Evolutionary conservation across 2,113 vertebrate genomes (phyloP).

Genomic region (Chaenogobius annularis): DNA sequence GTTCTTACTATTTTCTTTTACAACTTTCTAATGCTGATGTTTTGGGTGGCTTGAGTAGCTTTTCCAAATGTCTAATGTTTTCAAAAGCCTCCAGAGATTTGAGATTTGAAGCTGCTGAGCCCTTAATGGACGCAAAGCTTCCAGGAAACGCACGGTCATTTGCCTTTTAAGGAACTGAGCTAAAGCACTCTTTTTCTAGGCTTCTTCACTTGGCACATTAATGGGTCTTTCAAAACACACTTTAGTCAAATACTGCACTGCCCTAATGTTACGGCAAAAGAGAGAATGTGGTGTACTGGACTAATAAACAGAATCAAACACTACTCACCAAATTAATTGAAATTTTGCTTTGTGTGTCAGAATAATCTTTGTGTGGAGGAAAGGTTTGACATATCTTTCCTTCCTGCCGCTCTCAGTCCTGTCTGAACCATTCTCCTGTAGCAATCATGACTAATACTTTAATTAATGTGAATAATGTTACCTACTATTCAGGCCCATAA

Average conservation of each 20-base stretch:
- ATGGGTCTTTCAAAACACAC: conserved; percentile 3
- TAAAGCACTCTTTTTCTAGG: conserved; percentile 6
- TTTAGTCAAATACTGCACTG: background rate
- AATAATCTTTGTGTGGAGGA: too few species aligned
- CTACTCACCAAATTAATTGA: background rate
- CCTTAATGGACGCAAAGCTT: conserved; percentile 31
- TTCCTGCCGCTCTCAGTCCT: too few species aligned
- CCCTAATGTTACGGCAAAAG: background rate
- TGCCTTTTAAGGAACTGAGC: conserved; percentile 21
- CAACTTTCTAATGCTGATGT: background rate
- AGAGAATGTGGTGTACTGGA: background rate
- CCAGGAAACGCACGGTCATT: conserved; percentile 41
- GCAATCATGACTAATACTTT: too few species aligned
- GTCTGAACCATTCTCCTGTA: too few species aligned
- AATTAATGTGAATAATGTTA: too few species aligned
- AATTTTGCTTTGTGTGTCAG: background rate
- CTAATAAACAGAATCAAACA: background rate
- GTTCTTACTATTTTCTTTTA: background rate
- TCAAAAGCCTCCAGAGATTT: conserved; percentile 30
- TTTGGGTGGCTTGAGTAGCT: background rate
- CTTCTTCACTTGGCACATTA: conserved; percentile 8
- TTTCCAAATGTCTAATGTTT: conserved; percentile 20
- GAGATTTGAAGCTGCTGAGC: conserved; percentile 25
- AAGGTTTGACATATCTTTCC: too few species aligned
- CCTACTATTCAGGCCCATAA: too few species aligned